Base-by-base conservation (phyloP, 1,140 invertebrate genomes). In the Hyles euphorbiae region DNA sequence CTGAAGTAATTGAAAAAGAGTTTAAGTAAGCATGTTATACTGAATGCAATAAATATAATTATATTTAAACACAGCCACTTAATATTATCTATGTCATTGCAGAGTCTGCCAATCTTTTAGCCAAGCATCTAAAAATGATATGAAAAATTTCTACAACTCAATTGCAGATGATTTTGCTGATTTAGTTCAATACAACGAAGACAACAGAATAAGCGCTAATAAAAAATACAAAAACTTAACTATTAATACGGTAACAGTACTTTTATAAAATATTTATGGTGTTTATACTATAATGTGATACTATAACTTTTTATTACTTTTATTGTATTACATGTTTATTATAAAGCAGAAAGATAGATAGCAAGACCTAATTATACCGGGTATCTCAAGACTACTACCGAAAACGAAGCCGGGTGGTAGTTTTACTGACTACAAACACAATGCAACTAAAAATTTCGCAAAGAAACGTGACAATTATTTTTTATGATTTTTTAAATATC, bases 131-230 rank as follows among this genome's bases (percentile, higher is more conserved):
- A 68, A 91, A 48, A 90, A 94, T 46, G 96, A 98, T 74, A 91
- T 97, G 3, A 90, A 94, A 0, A 97, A 94, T 76, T 93, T 98
- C 9, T 96, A 93, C 74, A 93, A 94, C 72, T 92, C 91, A 51
- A 79, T 98, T n/a, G 94, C 96, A 4, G 92, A 93, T 44, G 96
- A 97, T 85, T 94, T 96, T 81, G 94, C 94, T 3, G 96, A 93
- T 44, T 91, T 98, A 52, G 97, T 98, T 0, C 97, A 99, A 72
- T 98, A 99, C 81, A 99, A 98, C 79, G 96, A 97, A 81, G 97
- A 98, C 72, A 98, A 98, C 83, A 90, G 97, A 48, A 91, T 91
- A 4, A 92, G 90, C 73, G 93, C 92, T 70, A 91, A 91, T 45
- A 90, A 89, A 0, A 86, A 81, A 59, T 91, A 89, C 40, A 91